Percentiles rank a stretch among this genome's conserved stretches.
phyloP scores from a whole-genome alignment of 2,888 invertebrate species.

The Spilosoma lubricipeda region DNA sequence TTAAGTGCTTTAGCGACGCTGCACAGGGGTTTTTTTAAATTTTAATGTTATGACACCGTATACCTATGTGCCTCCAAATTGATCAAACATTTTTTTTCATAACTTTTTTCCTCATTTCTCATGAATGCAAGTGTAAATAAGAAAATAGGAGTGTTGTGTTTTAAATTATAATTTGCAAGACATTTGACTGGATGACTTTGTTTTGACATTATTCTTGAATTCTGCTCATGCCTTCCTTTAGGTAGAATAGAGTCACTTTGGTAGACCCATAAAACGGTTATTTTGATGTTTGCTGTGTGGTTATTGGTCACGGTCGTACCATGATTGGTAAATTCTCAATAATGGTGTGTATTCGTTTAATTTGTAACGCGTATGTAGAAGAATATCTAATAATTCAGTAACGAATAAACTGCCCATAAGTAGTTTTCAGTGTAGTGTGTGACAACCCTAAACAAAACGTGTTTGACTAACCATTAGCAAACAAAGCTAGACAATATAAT shows the following conservation, averaged over 20 bases:
- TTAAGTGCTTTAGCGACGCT: too few species aligned
- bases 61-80: too few species aligned
- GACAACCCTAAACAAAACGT: slow-evolving; percentile 2
- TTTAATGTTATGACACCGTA: too few species aligned
- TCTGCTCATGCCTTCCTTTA: too few species aligned
- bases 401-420: background rate
- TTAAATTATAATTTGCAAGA: background rate
- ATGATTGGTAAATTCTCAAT: background rate
- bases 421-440: background rate
- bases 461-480: slow-evolving; percentile 26
- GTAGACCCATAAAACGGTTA: too few species aligned
- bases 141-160: too few species aligned
- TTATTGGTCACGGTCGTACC: background rate
- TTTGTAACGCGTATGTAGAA: background rate
- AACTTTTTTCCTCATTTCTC: too few species aligned
- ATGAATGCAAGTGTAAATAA: too few species aligned
- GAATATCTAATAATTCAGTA: background rate
- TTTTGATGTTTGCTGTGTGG: background rate
- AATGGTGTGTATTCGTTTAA: background rate
- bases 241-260: too few species aligned
- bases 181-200: background rate
- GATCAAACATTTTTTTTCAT: too few species aligned
- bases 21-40: too few species aligned
- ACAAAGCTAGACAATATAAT: slow-evolving; percentile 41
- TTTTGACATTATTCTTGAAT: too few species aligned